Conservation (phyloP, 2,888 invertebrate genomes). For the Phragmatobia fuliginosa region DNA sequence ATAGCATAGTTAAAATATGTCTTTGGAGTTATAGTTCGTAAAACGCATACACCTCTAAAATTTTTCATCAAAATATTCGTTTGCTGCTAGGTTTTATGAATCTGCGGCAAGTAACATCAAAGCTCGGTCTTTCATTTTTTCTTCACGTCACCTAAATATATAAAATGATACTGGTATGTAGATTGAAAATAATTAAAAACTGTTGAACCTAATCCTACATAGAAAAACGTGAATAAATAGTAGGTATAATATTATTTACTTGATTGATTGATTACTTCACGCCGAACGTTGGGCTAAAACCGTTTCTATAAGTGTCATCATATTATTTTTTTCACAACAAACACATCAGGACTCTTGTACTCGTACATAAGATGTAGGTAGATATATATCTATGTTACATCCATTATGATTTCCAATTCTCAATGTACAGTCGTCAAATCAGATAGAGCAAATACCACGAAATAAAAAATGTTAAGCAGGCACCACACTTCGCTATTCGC, state of each 20-base stretch:
- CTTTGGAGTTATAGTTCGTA: no score
- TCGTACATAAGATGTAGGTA: background rate
- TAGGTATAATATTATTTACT: no score
- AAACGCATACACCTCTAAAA: no score
- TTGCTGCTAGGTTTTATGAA: background rate
- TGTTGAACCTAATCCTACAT: background rate
- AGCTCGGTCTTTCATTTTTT: background rate
- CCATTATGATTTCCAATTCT: background rate
- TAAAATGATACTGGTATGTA: background rate
- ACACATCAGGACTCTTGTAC: background rate
- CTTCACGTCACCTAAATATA: background rate
- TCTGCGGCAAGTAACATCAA: no score
- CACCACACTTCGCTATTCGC: no score
- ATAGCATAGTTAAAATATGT: no score
- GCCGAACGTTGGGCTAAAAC: no score
- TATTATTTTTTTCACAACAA: background rate
- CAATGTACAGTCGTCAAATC: background rate
- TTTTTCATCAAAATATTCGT: no score
- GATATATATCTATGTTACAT: background rate
- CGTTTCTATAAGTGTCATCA: no score
- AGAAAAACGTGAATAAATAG: no score
- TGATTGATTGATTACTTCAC: no score
- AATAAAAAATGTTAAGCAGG: slow-evolving; percentile 27
- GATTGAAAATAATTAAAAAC: background rate
- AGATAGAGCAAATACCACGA: slow-evolving; percentile 3